Evolutionary conservation across 2,113 vertebrate species (phyloP), one percentile per base, ranked within the genome.

Genomic region (Mola mola): DNA sequence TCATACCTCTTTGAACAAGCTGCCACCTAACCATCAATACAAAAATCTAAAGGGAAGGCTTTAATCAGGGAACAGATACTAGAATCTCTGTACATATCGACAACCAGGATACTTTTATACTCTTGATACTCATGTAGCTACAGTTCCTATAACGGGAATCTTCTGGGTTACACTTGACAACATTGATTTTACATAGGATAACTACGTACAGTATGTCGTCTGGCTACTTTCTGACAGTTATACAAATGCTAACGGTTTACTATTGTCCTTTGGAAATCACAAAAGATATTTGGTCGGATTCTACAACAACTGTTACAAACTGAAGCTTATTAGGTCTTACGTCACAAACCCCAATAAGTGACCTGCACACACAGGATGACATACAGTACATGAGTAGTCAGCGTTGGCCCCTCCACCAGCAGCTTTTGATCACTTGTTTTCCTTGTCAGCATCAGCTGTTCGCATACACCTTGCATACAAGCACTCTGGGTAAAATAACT

Each of bases 101-200:
- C 77, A 82, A 81, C 79, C 81, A 72, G 61, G 60, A 61, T 65
- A 79, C 50, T 72, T 73, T 60, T 65, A 79, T 53, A 47, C 38
- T 77, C 50, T 75, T 68, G 70, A 38, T n/a, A n/a, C n/a, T n/a
- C 19, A 13, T 12, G 38, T 76, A 56, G 46, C 65, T 34, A 24
- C 78, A 61, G 63, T 49, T 79, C 71, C 78, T 85, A 72, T 48
- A 52, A n/a, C n/a, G n/a, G n/a, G n/a, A n/a, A 76, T 69, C 63
- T 82, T 77, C 71, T 79, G 83, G 58, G 69, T 75, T 83, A 74
- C 82, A 90, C 82, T 86, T 51, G 64, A 88, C 88, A 82, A 83
- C 80, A 89, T 70, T 80, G 78, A 83, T 75, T 76, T 83, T 72
- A 86, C 69, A 74, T 70, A 43, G 57, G 29, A 56, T 65, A 63